These are phyloP conservation scores for Okamejei kenojei DNA, from an alignment of 2,797 vertebrate species.

Conservation along the genomic window DNA sequence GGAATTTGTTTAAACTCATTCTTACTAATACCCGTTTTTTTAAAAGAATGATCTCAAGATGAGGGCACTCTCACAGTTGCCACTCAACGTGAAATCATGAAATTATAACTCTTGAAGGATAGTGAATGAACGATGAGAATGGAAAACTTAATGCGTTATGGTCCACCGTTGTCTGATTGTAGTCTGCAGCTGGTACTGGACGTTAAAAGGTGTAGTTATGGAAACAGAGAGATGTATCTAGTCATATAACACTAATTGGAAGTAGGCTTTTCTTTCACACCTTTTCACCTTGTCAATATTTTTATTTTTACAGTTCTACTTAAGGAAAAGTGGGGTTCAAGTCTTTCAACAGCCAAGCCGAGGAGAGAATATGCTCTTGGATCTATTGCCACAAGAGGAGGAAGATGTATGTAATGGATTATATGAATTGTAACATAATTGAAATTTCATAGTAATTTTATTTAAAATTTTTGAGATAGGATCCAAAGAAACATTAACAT, in stretches of 20 bases:
- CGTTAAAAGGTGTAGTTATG: not conserved
- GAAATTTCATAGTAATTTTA: not conserved
- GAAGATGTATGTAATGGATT: constrained; percentile 57
- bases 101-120: not conserved
- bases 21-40: not conserved
- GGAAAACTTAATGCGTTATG: not conserved
- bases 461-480: not conserved
- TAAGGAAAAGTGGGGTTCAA: constrained; percentile 83
- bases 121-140: not conserved
- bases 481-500: not conserved
- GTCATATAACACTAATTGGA: not conserved
- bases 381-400: constrained; percentile 62
- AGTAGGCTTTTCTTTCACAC: not conserved
- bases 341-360: constrained; percentile 96
- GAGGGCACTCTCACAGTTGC: not conserved
- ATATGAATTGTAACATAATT: constrained; percentile 17
- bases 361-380: constrained; percentile 90
- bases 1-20: not conserved
- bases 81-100: not conserved
- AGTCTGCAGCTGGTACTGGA: not conserved
- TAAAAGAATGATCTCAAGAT: not conserved
- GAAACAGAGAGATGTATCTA: not conserved
- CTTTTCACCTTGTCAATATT: not conserved
- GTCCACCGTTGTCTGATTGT: not conserved
- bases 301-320: constrained; percentile 67